Base-by-base conservation (phyloP, 2,113 vertebrate species). In the Mus pahari region DNA sequence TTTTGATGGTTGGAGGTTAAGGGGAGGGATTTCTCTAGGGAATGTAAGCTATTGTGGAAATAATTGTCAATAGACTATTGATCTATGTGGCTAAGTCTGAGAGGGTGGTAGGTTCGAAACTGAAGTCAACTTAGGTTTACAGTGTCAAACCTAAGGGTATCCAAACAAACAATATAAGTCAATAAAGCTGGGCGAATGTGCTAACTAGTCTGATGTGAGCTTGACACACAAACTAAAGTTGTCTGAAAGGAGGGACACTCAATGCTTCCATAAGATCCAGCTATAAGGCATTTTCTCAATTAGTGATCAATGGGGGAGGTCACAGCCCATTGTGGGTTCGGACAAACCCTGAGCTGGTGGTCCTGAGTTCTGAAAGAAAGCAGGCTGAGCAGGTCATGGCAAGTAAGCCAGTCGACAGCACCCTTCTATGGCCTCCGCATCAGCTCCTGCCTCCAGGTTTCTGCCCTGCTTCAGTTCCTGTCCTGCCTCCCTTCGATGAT, bases 61-160 rank as follows among this genome's bases (percentile, higher is more conserved):
- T 55, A 77, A 7, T 6, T 82, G 12, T 71, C 36, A 79, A 81
- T 82, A 39, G 53, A 86, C 62, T 96, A 45, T 82, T 89, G 39
- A 81, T 19, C 39, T 94, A 74, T 73, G 14, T 73, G 68, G 7
- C 78, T 89, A 92, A 26, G 24, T 79, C 92, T 64, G 31, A 92
- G 79, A 84, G 6, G 81, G 11, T 50, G 75, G 50, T 53, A 92
- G 31, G 7, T 91, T 86, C 81, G 36, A 92, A 86, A 31, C 0
- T 33, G 42, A 58, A 62, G 45, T 87, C 62, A 77, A 39, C 17
- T 33, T 68, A 68, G 31, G 8, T 5, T 93, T 53, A 92, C 5
- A 78, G 20, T 94, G 19, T 70, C 73, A 97, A 96, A 91, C 22
- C 71, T 86, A 82, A 96, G 20, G 5, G 39, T 87, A 45, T 4